Evolutionary conservation across 2,888 invertebrate genomes (phyloP).

Genomic region (Drosophila affinis): DNA sequence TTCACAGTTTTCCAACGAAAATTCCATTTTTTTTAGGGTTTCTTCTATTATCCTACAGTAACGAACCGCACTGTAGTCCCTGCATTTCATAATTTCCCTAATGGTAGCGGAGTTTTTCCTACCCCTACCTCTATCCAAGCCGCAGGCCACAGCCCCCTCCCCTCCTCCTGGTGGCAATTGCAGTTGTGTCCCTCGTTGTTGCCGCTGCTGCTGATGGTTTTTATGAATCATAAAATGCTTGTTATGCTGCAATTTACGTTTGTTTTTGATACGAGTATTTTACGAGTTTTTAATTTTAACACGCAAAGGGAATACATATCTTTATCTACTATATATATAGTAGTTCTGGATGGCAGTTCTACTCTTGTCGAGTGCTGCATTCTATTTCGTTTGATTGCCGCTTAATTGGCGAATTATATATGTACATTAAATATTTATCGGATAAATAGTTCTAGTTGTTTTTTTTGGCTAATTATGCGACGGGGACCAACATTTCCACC

Average conservation of each 20-base stretch:
- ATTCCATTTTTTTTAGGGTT: not conserved
- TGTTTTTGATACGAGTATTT: conserved; percentile 54
- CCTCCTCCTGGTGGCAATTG: not conserved
- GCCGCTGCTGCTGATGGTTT: conserved; percentile 27
- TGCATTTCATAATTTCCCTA: conserved; percentile 37
- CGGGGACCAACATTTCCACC: conserved; percentile 10
- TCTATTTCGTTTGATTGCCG: conserved; percentile 57
- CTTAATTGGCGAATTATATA: conserved; percentile 66
- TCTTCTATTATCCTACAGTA: no score
- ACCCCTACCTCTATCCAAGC: not conserved
- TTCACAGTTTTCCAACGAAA: no score
- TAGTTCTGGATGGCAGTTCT: no score
- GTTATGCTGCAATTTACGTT: conserved; percentile 73
- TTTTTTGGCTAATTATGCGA: conserved; percentile 67
- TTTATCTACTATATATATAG: not conserved
- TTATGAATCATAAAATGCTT: conserved; percentile 74
- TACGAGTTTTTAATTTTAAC: conserved; percentile 75
- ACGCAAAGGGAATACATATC: conserved; percentile 43
- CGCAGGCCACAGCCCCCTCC: no score
- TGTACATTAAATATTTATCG: conserved; percentile 1
- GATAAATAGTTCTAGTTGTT: not conserved
- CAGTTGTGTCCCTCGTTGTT: not conserved
- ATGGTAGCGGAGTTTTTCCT: conserved; percentile 6
- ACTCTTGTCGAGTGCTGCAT: not conserved
- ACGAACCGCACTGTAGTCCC: conserved; percentile 15